phyloP scores from a whole-genome alignment of 2,113 vertebrate species.

The Syngnathus floridae region DNA sequence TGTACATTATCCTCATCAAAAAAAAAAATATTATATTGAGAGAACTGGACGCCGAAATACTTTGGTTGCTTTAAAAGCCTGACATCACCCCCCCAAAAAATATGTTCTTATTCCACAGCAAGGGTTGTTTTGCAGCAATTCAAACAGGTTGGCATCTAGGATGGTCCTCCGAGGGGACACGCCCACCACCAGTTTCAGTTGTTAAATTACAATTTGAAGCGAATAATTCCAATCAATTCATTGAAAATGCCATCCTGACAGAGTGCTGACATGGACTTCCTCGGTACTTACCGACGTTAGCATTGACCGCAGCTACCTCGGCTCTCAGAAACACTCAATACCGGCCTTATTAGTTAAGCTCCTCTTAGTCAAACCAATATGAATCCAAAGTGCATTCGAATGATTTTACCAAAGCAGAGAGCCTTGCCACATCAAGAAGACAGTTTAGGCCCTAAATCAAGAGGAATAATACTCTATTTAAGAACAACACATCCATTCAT shows the following conservation, averaged over 20 bases:
- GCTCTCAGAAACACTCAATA: background rate
- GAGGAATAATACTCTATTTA: too few species aligned
- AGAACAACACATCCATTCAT: too few species aligned
- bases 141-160: too few species aligned
- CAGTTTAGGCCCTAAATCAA: background rate
- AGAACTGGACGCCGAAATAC: background rate
- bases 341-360: background rate
- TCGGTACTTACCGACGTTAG: background rate
- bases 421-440: too few species aligned
- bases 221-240: background rate
- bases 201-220: background rate
- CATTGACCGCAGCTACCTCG: background rate
- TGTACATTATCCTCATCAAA: background rate
- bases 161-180: background rate
- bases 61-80: too few species aligned
- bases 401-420: background rate
- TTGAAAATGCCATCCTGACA: background rate
- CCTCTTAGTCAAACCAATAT: background rate
- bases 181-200: background rate
- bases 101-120: background rate
- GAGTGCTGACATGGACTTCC: background rate
- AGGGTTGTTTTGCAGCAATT: background rate
- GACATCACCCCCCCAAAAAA: background rate
- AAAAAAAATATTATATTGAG: background rate
- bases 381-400: background rate